phyloP scores from a whole-genome alignment of 2,888 invertebrate genomes.

The Lasioglossum calceatum region DNA sequence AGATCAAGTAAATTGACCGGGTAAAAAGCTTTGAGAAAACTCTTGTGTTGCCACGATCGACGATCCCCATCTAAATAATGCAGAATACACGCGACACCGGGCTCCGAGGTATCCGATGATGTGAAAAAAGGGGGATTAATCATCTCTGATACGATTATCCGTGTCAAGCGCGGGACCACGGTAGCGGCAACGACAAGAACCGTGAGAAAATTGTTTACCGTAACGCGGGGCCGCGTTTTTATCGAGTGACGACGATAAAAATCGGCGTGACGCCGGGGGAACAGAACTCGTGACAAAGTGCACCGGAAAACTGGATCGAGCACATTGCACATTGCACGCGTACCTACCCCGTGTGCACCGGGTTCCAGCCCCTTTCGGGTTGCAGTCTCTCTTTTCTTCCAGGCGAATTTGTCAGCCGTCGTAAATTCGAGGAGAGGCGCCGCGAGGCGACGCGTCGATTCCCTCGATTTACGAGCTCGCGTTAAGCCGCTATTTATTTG shows the following conservation, averaged over 20 bases:
- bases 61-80: not conserved
- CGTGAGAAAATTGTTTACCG: constrained; percentile 44
- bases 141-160: constrained; percentile 7
- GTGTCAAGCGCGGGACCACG: not conserved
- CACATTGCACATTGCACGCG: constrained; percentile 34
- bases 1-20: not conserved
- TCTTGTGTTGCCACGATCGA: not conserved
- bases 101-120: not conserved
- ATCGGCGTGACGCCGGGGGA: constrained; percentile 11
- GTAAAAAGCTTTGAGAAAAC: not conserved
- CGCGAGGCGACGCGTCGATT: constrained; percentile 51
- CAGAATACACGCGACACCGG: not conserved
- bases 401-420: constrained; percentile 53
- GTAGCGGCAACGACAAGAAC: not conserved
- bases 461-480: constrained; percentile 46
- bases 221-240: constrained; percentile 18
- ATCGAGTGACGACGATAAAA: constrained; percentile 18
- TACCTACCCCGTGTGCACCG: not conserved
- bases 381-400: not conserved
- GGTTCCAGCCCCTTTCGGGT: not conserved
- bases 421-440: constrained; percentile 55
- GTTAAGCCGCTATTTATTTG: constrained; percentile 57
- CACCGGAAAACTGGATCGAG: constrained; percentile 32
- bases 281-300: constrained; percentile 9
- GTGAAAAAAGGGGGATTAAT: not conserved